Evolutionary conservation across 2,113 vertebrate species (phyloP).

Genomic region (Herpetotheres cachinnans): DNA sequence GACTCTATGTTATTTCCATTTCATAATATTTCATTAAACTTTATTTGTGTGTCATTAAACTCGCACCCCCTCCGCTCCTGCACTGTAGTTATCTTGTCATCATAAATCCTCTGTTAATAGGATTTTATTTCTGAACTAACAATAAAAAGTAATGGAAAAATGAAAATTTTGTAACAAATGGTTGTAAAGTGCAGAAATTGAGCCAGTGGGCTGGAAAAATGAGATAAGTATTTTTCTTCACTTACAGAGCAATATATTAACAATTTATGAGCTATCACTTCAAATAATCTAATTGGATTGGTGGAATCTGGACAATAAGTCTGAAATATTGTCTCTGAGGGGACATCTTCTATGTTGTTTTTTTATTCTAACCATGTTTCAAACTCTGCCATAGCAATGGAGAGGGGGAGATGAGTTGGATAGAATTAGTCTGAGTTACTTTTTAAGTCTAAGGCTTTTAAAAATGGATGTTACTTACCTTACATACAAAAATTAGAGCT

Average conservation of each 20-base stretch:
- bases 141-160: conserved; percentile 71
- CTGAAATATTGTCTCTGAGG: conserved; percentile 53
- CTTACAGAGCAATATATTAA: conserved; percentile 66
- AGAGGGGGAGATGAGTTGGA: background rate
- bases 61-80: conserved; percentile 2
- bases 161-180: conserved; percentile 61
- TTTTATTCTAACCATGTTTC: conserved; percentile 1
- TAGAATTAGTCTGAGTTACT: background rate
- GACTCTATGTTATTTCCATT: conserved; percentile 62
- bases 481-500: background rate
- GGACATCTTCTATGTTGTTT: background rate
- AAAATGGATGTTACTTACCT: background rate
- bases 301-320: conserved; percentile 51
- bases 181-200: conserved; percentile 55
- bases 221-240: conserved; percentile 64
- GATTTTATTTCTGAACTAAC: conserved; percentile 66
- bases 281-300: conserved; percentile 66
- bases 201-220: conserved; percentile 56
- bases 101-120: conserved; percentile 65
- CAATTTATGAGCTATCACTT: conserved; percentile 67
- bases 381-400: background rate
- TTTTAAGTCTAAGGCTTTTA: background rate
- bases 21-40: conserved; percentile 70
- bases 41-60: conserved; percentile 65
- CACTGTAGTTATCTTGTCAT: conserved; percentile 62